A percentile compares a stretch with the other conserved stretches of the same genome.
phyloP scores from a whole-genome alignment of 1,140 invertebrate species.

The Holotrichia oblita region DNA sequence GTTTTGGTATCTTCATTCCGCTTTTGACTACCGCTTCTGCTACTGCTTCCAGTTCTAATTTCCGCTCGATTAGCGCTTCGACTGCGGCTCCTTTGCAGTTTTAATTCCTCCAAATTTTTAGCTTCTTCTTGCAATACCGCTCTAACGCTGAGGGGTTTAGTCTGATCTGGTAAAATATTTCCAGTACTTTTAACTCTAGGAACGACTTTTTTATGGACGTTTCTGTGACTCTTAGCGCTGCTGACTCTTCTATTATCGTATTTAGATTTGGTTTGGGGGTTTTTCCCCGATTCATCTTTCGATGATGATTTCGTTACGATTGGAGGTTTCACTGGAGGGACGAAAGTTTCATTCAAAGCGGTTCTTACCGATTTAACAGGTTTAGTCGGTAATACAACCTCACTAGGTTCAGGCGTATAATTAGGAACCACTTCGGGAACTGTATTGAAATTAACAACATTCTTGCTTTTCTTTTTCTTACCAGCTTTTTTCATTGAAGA shows the following conservation, averaged over 20 bases:
- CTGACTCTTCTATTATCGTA: neutral
- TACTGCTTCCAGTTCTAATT: neutral
- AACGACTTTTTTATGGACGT: neutral
- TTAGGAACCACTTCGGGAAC: neutral
- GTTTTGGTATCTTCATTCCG: neutral
- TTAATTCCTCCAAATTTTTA: neutral
- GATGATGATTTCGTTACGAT: neutral
- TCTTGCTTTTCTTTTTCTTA: neutral
- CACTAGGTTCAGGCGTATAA: neutral
- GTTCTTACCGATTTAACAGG: neutral
- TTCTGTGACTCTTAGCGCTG: neutral
- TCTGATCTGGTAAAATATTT: neutral
- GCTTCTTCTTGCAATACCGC: neutral
- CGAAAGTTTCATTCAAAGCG: neutral
- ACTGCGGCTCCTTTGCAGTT: neutral
- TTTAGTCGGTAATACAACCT: neutral
- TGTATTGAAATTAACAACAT: neutral
- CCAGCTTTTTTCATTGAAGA: neutral
- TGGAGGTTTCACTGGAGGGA: neutral
- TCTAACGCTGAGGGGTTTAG: neutral
- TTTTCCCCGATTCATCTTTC: neutral
- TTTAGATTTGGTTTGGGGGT: neutral
- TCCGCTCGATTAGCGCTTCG: neutral
- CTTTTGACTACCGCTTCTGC: neutral
- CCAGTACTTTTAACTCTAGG: neutral